phyloP scores from a whole-genome alignment of 2,888 invertebrate species.

The Phaonia tiefii region DNA sequence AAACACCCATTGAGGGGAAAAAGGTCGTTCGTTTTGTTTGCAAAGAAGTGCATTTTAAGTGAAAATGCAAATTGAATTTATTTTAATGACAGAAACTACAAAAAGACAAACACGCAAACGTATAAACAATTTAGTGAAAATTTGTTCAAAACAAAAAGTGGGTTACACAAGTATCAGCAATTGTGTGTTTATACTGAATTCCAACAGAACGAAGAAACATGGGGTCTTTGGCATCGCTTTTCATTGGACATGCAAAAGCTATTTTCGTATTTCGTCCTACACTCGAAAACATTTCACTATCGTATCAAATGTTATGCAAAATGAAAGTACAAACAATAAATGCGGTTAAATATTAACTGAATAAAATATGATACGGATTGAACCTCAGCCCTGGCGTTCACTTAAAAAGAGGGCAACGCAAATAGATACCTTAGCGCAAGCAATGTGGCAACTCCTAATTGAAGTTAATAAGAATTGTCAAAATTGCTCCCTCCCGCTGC shows the following conservation, averaged over 20 bases:
- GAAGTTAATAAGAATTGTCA: conserved; percentile 15
- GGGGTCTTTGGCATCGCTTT: conserved; percentile 58
- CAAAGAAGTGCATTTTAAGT: neutral
- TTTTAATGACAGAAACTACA: conserved; percentile 20
- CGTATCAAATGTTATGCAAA: conserved; percentile 49
- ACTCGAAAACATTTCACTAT: conserved; percentile 36
- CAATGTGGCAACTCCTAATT: conserved; percentile 47
- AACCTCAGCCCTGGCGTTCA: no score
- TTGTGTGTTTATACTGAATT: neutral
- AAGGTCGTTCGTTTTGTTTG: neutral
- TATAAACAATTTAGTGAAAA: neutral
- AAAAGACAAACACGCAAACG: no score
- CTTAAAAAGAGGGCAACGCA: no score
- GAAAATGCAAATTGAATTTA: conserved; percentile 41
- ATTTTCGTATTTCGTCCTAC: conserved; percentile 39
- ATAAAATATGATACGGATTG: no score
- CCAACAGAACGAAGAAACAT: neutral
- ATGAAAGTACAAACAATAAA: conserved; percentile 27
- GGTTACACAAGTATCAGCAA: conserved; percentile 55
- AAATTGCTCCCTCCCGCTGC: neutral
- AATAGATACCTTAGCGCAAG: neutral
- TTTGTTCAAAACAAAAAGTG: conserved; percentile 37
- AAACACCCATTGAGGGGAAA: neutral
- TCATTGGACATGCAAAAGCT: conserved; percentile 42
- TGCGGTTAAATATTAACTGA: conserved; percentile 12